Percentiles rank a stretch among this genome's conserved stretches.
Conservation (phyloP, 2,888 invertebrate species). For the Chironomus tentans region DNA sequence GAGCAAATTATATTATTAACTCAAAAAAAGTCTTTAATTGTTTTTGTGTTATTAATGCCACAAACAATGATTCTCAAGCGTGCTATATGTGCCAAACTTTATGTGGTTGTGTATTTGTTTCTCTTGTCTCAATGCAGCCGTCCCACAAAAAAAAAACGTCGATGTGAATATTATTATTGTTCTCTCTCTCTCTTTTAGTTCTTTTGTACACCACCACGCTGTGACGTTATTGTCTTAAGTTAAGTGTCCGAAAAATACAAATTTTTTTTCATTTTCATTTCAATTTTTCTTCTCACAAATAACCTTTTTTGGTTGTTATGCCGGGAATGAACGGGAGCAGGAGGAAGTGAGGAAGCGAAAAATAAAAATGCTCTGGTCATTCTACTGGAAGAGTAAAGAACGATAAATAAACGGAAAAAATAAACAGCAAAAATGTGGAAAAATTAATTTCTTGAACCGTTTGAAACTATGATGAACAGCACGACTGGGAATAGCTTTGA, state of each 20-base stretch:
- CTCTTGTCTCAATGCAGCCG: too few relatives aligned
- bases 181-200: neutral
- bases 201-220: neutral
- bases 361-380: neutral
- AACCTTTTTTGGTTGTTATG: neutral
- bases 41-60: neutral
- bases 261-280: slow-evolving; percentile 9
- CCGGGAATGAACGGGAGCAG: neutral
- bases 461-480: neutral
- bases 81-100: neutral
- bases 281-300: neutral
- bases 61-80: neutral
- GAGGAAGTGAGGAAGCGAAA: neutral
- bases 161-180: neutral
- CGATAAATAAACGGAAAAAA: neutral
- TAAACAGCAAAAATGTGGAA: neutral
- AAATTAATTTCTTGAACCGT: slow-evolving; percentile 1
- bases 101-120: neutral
- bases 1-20: too few relatives aligned
- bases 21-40: neutral
- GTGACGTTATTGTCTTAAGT: neutral
- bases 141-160: neutral
- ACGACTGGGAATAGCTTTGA: neutral
- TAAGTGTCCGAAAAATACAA: slow-evolving; percentile 20
- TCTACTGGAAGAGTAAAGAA: neutral